Base-by-base conservation (phyloP, 2,888 invertebrate species). In the Tetragonula carbonaria region DNA sequence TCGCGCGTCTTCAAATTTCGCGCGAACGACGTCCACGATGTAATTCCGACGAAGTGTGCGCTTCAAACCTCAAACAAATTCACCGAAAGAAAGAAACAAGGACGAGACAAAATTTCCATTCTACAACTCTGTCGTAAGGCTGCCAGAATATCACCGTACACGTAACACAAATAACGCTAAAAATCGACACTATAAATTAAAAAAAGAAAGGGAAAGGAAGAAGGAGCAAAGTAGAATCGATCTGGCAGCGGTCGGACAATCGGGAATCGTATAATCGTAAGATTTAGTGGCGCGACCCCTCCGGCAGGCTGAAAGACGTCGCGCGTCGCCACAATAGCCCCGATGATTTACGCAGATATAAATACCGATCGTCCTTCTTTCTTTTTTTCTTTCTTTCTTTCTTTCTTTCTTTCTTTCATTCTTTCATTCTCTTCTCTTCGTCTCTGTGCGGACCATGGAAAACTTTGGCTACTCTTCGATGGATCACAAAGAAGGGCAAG, bases 261-360 rank as follows among this genome's bases (percentile, higher is more conserved):
- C 5, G 28, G 71, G 78, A 82, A 74, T 82, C 62, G 51, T 78
- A 82, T 71, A 77, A 79, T 82, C 76, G 59, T 23, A 66, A 86
- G 86, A 89, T 89, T 87, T 89, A 89, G 76, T n/a, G 51, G 23
- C 59, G 72, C 57, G 55, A 73, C 71, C 85, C 82, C 79, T 55
- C 65, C 62, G 67, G 66, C 6, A 63, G 62, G 62, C 74, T 59
- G 83, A 71, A 80, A 74, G 80, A 72, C 59, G 79, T 23, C 16
- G 59, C 80, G 33, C 76, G 51, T 55, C 53, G 65, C 51, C 76
- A 90, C 90, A 90, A 89, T 89, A 23, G 87, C 75, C 71, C 79
- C 82, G 74, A 88, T 92, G 91, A 92, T 92, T 92, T 92, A 92
- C 89, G 86, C 84, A 86, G 86, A 91, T 92, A 91, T 92, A 92